phyloP scores from a whole-genome alignment of 2,797 vertebrate genomes.

The Vireo griseus region DNA sequence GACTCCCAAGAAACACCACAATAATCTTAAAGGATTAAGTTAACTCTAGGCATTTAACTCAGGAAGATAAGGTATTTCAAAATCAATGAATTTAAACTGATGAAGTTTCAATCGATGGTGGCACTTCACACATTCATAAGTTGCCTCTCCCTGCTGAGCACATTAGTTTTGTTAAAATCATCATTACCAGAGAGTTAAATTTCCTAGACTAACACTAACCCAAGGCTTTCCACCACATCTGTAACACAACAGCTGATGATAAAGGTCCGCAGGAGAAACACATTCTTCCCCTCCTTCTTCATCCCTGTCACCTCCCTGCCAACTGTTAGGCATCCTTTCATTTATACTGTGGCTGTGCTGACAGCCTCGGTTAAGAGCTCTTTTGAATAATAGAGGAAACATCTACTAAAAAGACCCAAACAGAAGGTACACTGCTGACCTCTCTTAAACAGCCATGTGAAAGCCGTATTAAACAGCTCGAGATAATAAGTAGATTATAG shows the following conservation, averaged over 20 bases:
- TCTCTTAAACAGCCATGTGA: not conserved
- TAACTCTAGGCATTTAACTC: not conserved
- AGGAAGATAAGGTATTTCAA: not conserved
- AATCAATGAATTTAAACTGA: not conserved
- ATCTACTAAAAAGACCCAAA: not conserved
- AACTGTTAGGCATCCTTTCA: not conserved
- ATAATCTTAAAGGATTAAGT: not conserved
- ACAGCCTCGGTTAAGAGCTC: not conserved
- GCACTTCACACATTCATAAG: not conserved
- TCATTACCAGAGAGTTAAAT: not conserved
- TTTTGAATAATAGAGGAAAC: not conserved
- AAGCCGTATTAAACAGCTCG: not conserved
- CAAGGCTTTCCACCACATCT: not conserved
- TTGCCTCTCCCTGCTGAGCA: not conserved
- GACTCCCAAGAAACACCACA: not conserved
- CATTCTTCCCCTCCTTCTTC: not conserved
- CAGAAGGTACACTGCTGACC: not conserved
- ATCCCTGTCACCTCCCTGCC: not conserved
- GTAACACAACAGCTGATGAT: not conserved
- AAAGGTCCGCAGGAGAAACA: not conserved
- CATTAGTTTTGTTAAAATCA: not conserved
- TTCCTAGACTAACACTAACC: not conserved
- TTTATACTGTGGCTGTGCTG: rapidly evolving
- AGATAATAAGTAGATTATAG: not conserved
- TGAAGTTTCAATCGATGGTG: not conserved